Evolutionary conservation across 2,113 vertebrate species (phyloP), one percentile per base, ranked within the genome.

Genomic region (Opisthocomus hoazin): DNA sequence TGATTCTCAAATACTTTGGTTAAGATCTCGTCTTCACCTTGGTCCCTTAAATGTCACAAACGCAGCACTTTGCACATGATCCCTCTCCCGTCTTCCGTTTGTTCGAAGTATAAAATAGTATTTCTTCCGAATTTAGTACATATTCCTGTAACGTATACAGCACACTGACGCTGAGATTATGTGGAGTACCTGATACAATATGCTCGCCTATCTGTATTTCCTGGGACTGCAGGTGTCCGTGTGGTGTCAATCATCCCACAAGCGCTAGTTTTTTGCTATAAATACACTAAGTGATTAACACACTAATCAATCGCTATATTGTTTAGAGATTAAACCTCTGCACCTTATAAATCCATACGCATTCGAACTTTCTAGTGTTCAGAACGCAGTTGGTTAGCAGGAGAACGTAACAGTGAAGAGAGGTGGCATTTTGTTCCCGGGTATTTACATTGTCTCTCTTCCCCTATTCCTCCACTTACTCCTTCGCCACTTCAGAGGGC

Each of bases 381-480:
- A 27, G 32, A 71, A 58, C 5, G 10, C 30, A 68, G 45, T 8
- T 53, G 10, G 23, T 41, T 51, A 54, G 21, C 41, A 87, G 16
- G 27, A 53, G 11, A 76, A 75, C 11, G 15, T 15, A 64, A 43
- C 0, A 64, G 41, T 3, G 3, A 69, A 76, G n/a, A 83, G 37
- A 91, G 15, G 1, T 26, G 15, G 17, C 34, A 93, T 86, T 91
- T 82, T 70, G 75, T 78, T 94, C 3, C 61, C 27, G 18, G 29
- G 11, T 85, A 91, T 89, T 85, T 93, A 96, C 65, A 90, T 90
- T 84, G 81, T 90, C 32, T 85, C 64, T 73, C 70, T n/a, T 53
- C 19, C 54, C 41, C 82, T 75, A 48, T 45, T 77, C 29, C 71
- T 71, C 14, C 75, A 73, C 89, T 82, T 50, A 69, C 65, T 93